Percentiles rank a stretch among this genome's conserved stretches.
phyloP scores from a whole-genome alignment of 2,888 invertebrate genomes.

The Dascillus cervinus region DNA sequence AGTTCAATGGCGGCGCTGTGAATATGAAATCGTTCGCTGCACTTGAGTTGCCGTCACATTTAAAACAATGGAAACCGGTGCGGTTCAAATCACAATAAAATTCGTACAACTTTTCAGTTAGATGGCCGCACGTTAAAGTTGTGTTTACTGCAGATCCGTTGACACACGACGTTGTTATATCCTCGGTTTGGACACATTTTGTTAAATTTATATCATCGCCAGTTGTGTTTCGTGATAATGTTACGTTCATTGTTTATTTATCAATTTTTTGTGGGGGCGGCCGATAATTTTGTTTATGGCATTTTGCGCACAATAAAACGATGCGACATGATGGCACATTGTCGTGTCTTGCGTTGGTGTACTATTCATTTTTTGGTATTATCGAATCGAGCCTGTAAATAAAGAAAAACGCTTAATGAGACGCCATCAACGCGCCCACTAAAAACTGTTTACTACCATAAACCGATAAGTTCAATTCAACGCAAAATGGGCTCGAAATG shows the following conservation, averaged over 20 bases:
- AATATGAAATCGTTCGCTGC: constrained; percentile 14
- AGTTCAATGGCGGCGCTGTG: constrained; percentile 22
- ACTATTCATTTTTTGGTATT: too few relatives aligned
- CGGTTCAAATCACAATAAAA: constrained; percentile 19
- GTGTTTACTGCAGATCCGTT: constrained; percentile 9
- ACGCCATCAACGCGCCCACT: too few relatives aligned
- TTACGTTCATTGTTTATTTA: constrained; percentile 10
- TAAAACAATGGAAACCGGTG: constrained; percentile 16
- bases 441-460: too few relatives aligned
- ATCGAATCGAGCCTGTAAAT: too few relatives aligned
- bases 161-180: constrained; percentile 8
- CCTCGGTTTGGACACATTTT: constrained; percentile 9
- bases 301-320: too few relatives aligned
- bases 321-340: too few relatives aligned
- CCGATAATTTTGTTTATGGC: too few relatives aligned
- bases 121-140: constrained; percentile 15
- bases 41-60: constrained; percentile 12
- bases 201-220: constrained; percentile 9
- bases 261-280: constrained; percentile 8
- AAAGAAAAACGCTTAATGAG: too few relatives aligned
- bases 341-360: too few relatives aligned
- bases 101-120: constrained; percentile 17
- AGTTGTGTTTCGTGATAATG: constrained; percentile 2
- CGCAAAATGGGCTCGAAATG: too few relatives aligned
- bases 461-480: too few relatives aligned